Conservation (phyloP, 2,888 invertebrate species). For the Cordilura impudica region DNA sequence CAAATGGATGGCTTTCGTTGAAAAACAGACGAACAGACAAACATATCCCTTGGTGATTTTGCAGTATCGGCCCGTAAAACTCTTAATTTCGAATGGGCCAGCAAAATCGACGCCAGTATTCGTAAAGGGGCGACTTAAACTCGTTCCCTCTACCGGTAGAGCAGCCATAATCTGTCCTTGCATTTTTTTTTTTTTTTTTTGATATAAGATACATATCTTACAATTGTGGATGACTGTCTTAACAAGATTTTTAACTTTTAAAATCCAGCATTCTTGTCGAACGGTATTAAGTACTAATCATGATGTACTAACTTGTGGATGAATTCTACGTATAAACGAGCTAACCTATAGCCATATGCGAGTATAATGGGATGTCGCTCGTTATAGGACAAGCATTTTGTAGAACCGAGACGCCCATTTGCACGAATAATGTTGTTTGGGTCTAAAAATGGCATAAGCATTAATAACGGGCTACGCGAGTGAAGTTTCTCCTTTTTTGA, state of each 20-base stretch:
- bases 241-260: too few relatives aligned
- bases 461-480: background rate
- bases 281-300: background rate
- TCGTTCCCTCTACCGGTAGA: background rate
- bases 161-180: constrained; percentile 11
- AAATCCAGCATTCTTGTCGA: too few relatives aligned
- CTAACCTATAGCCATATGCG: background rate
- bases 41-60: constrained; percentile 25
- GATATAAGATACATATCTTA: background rate
- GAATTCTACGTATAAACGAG: background rate
- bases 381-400: background rate
- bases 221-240: background rate
- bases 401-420: background rate
- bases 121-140: background rate
- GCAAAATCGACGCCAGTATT: constrained; percentile 30
- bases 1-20: constrained; percentile 26
- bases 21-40: too few relatives aligned
- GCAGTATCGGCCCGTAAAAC: background rate
- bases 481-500: too few relatives aligned
- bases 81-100: constrained; percentile 22
- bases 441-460: background rate
- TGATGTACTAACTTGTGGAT: background rate
- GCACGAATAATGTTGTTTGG: constrained; percentile 12
- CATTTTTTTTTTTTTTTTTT: background rate
- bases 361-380: background rate